phyloP scores from a whole-genome alignment of 2,113 vertebrate species.

The Tichodroma muraria region DNA sequence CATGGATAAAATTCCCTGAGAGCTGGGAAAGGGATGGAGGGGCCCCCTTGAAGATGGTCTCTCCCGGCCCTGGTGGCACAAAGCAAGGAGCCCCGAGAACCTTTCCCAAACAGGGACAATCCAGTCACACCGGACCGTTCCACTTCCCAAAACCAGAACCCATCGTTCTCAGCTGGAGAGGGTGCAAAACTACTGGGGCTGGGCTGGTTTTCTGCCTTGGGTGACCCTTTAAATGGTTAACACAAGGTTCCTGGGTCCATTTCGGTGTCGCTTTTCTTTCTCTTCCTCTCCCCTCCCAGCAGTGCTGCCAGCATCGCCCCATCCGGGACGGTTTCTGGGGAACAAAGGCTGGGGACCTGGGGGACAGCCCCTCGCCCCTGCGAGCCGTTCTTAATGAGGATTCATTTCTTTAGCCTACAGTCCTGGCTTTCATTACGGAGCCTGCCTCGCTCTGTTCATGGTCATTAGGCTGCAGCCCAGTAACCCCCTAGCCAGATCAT shows the following conservation, averaged over 20 bases:
- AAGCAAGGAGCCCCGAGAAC: neutral
- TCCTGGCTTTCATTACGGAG: conserved; percentile 9
- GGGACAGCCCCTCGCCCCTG: conserved; percentile 2
- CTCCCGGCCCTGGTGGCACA: neutral
- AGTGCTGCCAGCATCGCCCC: neutral
- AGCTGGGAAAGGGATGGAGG: neutral
- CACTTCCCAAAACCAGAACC: neutral
- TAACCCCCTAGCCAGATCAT: neutral
- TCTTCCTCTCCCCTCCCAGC: neutral
- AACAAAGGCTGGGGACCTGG: neutral
- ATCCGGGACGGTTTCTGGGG: neutral
- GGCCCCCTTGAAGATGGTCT: neutral
- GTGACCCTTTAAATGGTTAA: neutral
- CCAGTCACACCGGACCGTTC: neutral
- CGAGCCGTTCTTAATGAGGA: conserved; percentile 23
- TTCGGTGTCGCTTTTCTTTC: neutral
- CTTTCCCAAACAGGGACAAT: neutral
- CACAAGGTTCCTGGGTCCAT: neutral
- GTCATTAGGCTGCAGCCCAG: conserved; percentile 16
- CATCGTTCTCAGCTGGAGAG: neutral
- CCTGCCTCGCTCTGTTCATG: neutral
- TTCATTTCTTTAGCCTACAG: conserved; percentile 47
- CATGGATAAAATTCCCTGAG: neutral
- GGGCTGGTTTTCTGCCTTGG: neutral
- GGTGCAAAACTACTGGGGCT: neutral